A percentile compares a stretch with the other conserved stretches of the same genome.
Evolutionary conservation across 1,140 invertebrate species (phyloP).

Genomic region (Bombus vancouverensis): DNA sequence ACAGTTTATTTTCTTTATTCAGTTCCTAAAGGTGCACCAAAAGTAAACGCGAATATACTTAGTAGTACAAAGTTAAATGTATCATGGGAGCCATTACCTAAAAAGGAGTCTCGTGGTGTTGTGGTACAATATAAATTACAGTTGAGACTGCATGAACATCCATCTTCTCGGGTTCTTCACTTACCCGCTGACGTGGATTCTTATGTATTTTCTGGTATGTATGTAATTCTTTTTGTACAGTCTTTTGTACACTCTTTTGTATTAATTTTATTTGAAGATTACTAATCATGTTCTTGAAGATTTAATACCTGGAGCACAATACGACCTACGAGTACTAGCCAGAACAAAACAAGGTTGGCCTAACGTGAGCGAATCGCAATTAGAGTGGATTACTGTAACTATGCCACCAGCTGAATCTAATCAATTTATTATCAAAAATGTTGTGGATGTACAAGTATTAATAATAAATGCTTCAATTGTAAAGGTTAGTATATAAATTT

Average conservation of each 20-base stretch:
- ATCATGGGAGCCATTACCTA: slow-evolving; percentile 84
- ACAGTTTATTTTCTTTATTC: slow-evolving; percentile 54
- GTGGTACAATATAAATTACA: slow-evolving; percentile 86
- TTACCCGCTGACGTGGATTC: slow-evolving; percentile 78
- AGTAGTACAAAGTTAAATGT: slow-evolving; percentile 84
- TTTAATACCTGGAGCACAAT: slow-evolving; percentile 83
- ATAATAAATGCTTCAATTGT: slow-evolving; percentile 80
- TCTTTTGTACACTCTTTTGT: too few relatives aligned
- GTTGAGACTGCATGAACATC: slow-evolving; percentile 83
- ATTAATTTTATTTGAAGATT: slow-evolving; percentile 1
- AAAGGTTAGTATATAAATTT: slow-evolving; percentile 72
- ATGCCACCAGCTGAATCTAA: slow-evolving; percentile 78
- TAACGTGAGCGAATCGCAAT: slow-evolving; percentile 80
- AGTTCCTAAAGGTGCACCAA: slow-evolving; percentile 85
- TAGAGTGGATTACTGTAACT: slow-evolving; percentile 82
- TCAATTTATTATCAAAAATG: slow-evolving; percentile 70
- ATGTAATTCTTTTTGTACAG: not conserved
- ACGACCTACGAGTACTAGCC: slow-evolving; percentile 85
- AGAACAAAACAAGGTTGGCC: slow-evolving; percentile 82
- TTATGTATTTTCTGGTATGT: slow-evolving; percentile 83
- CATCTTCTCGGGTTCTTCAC: slow-evolving; percentile 80
- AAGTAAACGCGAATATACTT: slow-evolving; percentile 82
- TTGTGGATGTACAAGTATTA: slow-evolving; percentile 79
- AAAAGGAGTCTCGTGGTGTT: slow-evolving; percentile 84
- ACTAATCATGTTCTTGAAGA: slow-evolving; percentile 71